A percentile compares a stretch with the other conserved stretches of the same genome.
Evolutionary conservation across 2,113 vertebrate species (phyloP).

Genomic region (Choloepus hoffmanni): DNA sequence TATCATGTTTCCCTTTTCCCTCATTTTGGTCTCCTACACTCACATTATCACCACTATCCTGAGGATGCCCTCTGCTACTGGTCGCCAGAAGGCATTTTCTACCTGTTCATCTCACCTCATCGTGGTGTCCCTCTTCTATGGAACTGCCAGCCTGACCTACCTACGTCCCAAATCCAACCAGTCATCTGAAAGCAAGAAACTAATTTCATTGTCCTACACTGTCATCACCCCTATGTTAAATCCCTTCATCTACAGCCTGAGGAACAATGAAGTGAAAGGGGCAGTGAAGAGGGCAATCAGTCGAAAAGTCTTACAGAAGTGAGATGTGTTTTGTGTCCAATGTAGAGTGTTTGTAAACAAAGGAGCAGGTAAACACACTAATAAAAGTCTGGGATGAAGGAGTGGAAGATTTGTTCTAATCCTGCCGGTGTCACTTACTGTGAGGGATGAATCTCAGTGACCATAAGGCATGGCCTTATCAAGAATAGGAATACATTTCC

Average conservation of each 20-base stretch:
- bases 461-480: neutral
- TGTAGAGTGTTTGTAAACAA: neutral
- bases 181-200: neutral
- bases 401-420: neutral
- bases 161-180: conserved; percentile 60
- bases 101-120: conserved; percentile 74
- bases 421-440: neutral
- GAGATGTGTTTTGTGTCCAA: too few species aligned
- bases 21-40: conserved; percentile 77
- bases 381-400: neutral
- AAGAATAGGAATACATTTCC: neutral
- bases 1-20: conserved; percentile 76
- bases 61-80: conserved; percentile 62
- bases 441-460: neutral
- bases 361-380: neutral
- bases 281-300: neutral
- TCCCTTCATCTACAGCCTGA: too few species aligned
- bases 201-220: too few species aligned
- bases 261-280: conserved; percentile 61
- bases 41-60: conserved; percentile 68
- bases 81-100: conserved; percentile 62
- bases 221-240: too few species aligned
- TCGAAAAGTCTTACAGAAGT: too few species aligned
- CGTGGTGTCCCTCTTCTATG: conserved; percentile 72
- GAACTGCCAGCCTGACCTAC: conserved; percentile 69